Evolutionary conservation across 2,888 invertebrate species (phyloP), one percentile per base, ranked within the genome.

Genomic region (Acronicta leporina): DNA sequence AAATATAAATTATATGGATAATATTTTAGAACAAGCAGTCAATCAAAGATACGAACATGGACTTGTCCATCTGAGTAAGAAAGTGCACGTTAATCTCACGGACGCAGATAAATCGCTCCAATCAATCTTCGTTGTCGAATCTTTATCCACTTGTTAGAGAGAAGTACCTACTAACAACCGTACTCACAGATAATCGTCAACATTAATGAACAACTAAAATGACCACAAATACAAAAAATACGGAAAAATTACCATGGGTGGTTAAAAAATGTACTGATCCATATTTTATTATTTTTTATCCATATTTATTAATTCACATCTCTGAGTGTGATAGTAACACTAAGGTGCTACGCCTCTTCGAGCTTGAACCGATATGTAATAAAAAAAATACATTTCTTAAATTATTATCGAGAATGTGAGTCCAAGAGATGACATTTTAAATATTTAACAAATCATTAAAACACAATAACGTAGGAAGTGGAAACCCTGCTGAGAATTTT

Each of bases 101-200:
- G 68, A 81, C 83, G 68, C 50, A 57, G 75, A 86, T 78, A 80
- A 80, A 85, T 86, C 65, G 73, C 54, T 63, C 45, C 65, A 59
- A 87, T 86, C 79, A 77, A 83, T 87, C 85, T 84, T 82, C 72
- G 77, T 82, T 80, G 68, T 63, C 68, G 61, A 66, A 79, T 63
- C 68, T 51, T 55, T 46, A 65, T 50, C 42, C 42, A 27, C 30
- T 51, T 49, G 46, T 51, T 58, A 61, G 38, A 53, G 27, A 20
- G 41, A 44, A 25, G 35, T 54, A 55, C 20, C 20, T 20, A 20
- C 63, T 59, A 49, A n/a, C 38, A 38, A 38, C 38, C 13, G 7
- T 13, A 38, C 38, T 5, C n/a, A 38, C 38, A 38, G 7, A 38
- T 38, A n/a, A n/a, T n/a, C 38, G n/a, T 33, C 11, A 11, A 11